Conservation (phyloP, 2,888 invertebrate genomes). For the Parascotia fuliginaria region DNA sequence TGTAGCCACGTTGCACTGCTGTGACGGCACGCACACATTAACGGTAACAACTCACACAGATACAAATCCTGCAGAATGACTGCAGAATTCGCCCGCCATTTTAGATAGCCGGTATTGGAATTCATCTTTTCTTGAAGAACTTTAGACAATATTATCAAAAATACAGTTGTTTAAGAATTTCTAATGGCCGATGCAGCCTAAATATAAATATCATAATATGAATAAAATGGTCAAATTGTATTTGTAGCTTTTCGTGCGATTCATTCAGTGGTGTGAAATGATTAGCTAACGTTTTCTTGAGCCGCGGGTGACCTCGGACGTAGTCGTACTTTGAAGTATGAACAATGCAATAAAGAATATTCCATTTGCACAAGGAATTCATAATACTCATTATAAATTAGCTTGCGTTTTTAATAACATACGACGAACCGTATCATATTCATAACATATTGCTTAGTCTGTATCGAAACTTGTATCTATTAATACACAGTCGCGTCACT, state of each 20-base stretch:
- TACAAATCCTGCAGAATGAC: conserved; percentile 41
- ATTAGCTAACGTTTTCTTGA: conserved; percentile 75
- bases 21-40: conserved; percentile 57
- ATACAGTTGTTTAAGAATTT: too few relatives aligned
- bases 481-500: conserved; percentile 2
- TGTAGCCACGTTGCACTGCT: conserved; percentile 61
- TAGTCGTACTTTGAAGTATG: conserved; percentile 68
- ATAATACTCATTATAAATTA: conserved; percentile 49
- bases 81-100: conserved; percentile 68
- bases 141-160: not conserved
- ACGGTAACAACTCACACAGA: conserved; percentile 48
- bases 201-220: too few relatives aligned
- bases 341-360: conserved; percentile 65
- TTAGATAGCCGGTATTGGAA: conserved; percentile 32
- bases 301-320: conserved; percentile 75
- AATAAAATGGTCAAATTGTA: too few relatives aligned
- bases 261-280: conserved; percentile 63
- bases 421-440: conserved; percentile 38
- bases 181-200: too few relatives aligned
- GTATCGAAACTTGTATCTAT: conserved; percentile 11
- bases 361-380: conserved; percentile 49
- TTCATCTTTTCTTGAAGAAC: not conserved
- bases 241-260: conserved; percentile 43
- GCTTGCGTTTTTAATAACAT: conserved; percentile 36
- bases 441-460: conserved; percentile 36